Evolutionary conservation across 2,888 invertebrate genomes (phyloP), one percentile per base, ranked within the genome.

Genomic region (Diarsia dahlii): DNA sequence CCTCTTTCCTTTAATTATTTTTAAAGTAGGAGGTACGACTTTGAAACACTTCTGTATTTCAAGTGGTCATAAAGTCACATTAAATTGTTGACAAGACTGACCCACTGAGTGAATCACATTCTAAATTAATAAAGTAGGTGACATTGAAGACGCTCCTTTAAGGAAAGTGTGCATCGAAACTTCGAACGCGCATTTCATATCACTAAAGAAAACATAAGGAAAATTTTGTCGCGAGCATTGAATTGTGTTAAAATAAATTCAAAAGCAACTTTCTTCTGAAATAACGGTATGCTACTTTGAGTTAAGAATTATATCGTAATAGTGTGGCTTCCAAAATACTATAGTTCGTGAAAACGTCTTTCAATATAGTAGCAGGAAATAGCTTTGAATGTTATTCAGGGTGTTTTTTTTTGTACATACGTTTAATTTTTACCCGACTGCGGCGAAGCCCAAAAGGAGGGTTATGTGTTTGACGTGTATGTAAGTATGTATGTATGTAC

Each of bases 41-140:
- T 45, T 56, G 18, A 56, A 34, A 20, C 58, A 45, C 39, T n/a
- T n/a, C 15, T 64, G 54, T n/a, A 46, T 60, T 50, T 52, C 15
- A 78, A 23, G 45, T 68, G 45, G 52, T 60, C 20, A 20, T 68
- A 46, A 52, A 60, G 52, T 20, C 15, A 18, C 13, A 54, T 69
- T 62, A 52, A 52, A 12, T 18, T 46, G 52, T 62, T 69, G 23
- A 46, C 48, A 18, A 48, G 20, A 9, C 46, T 70, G 46, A 54
- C 23, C 52, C 2, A 48, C 60, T 69, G 34, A 67, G 45, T 76
- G 52, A 74, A 54, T 76, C 78, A 68, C 28, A 68, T 50, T n/a
- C 15, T 52, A 50, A 68, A 68, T 52, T 50, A 23, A 76, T 78
- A 78, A 67, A 78, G 39, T 9, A 48, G 28, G 28, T n/a, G 48